These are phyloP conservation scores for Lasioglossum figueresi DNA, from an alignment of 2,888 invertebrate genomes.

Conservation along the genomic window DNA sequence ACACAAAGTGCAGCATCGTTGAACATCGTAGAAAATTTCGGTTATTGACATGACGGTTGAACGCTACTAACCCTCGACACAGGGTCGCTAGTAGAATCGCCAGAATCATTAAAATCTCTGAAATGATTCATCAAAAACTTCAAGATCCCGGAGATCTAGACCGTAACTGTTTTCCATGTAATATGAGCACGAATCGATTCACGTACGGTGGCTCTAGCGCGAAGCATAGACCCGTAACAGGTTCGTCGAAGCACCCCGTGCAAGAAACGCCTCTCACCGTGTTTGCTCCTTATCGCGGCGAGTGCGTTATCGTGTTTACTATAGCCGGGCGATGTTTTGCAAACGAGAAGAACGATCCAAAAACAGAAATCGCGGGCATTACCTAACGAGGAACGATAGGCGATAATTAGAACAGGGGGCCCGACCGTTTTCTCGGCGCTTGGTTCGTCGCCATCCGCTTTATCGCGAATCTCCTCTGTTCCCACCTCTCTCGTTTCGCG, in stretches of 20 bases:
- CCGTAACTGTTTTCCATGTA: background rate
- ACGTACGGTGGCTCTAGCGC: background rate
- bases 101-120: background rate
- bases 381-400: constrained; percentile 38
- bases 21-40: background rate
- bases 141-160: background rate
- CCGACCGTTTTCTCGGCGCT: constrained; percentile 56
- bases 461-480: constrained; percentile 49
- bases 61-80: background rate
- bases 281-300: constrained; percentile 18
- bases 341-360: constrained; percentile 18
- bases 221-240: background rate
- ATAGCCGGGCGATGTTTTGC: constrained; percentile 61
- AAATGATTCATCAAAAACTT: background rate
- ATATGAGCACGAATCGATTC: background rate
- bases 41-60: background rate
- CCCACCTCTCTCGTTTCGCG: constrained; percentile 10
- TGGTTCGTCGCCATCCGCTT: constrained; percentile 54
- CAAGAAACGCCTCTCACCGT: background rate
- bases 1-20: background rate
- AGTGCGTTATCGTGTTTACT: constrained; percentile 68
- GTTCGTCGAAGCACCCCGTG: background rate
- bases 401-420: constrained; percentile 57
- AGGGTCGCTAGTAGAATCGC: background rate
- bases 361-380: constrained; percentile 46